Evolutionary conservation across 1,140 invertebrate species (phyloP), one percentile per base, ranked within the genome.

Genomic region (Eciton burchellii): DNA sequence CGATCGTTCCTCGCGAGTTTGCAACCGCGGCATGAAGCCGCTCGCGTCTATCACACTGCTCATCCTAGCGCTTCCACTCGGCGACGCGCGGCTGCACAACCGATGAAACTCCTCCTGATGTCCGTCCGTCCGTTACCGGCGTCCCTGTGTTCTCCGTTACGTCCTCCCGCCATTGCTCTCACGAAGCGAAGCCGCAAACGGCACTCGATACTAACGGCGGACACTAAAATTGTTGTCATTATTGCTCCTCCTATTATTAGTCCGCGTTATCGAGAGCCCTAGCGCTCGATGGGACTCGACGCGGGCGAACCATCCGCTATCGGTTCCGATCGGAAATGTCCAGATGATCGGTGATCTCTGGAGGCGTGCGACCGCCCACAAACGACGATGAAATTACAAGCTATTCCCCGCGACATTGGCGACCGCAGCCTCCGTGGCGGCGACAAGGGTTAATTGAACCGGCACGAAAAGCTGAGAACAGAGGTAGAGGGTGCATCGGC

Each of bases 1-100:
- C 54, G 57, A 49, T 12, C 57, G 41, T 56, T 63, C 21, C 24
- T 21, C 29, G 52, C 29, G n/a, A 65, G 45, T 54, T 71, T 9
- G n/a, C 5, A 59, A 1, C 21, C 12, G 19, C 14, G 29, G 43
- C 3, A 41, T n/a, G n/a, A n/a, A 71, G 71, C 65, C 59, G 84
- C 74, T 63, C 60, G 12, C 57, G 72, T 65, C 35, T 43, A 52
- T 76, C 60, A 14, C 49, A 29, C 35, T 63, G 63, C 65, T 76
- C 65, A 76, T 73, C 41, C 54, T 24, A 6, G 21, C 41, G 14
- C 49, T 24, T 21, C 59, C 43, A 56, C 19, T 63, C 24, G 57
- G 43, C n/a, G 19, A 0, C 43, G 19, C 19, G 29, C 45, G 47
- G 35, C 26, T 35, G 52, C 19, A 24, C n/a, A 43, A 29, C n/a